Base-by-base conservation (phyloP, 1,140 invertebrate species). In the Nasonia vitripennis region DNA sequence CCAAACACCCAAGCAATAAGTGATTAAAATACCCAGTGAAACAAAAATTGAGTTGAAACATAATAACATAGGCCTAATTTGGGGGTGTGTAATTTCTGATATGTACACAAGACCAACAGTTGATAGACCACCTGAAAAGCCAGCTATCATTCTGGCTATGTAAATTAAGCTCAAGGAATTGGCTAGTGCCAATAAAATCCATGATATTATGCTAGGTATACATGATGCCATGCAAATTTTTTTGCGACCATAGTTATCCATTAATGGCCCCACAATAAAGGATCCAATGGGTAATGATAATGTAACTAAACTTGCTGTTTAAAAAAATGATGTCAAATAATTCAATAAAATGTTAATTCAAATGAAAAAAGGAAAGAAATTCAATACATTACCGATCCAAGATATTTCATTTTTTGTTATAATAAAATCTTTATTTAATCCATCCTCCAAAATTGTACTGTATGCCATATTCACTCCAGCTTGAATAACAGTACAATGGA, bases 221-320 rank as follows among this genome's bases (percentile, higher is more conserved):
- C 93, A 94, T 2, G 94, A 92, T 0, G 95, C 55, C 17, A 95
- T 89, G 62, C 95, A 93, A 2, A 95, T 91, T 71, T 84, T 90
- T 91, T 95, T 96, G 7, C 96, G 90, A 2, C 96, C 96, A 88
- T 94, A 94, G 88, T 91, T 93, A 88, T 96, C 96, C 93, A 96
- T 95, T n/a, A 95, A 85, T 48, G 94, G 94, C 4, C 95, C 94
- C 51, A 93, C 91, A 5, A 94, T 80, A 0, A 95, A 81, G 0
- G 94, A 93, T 37, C 95, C 95, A 48, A 95, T 80, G 3, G 95
- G 95, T 2, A 94, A 89, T 0, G 93, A 91, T 87, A 95, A 92
- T 23, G 94, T 93, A 5, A 94, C 93, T 37, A 95, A 90, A 89
- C 94, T 95, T 17, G 94, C 95, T 95, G 87, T 79, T 92, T 20